Conservation (phyloP, 2,113 vertebrate species). For the Fulmarus glacialis region DNA sequence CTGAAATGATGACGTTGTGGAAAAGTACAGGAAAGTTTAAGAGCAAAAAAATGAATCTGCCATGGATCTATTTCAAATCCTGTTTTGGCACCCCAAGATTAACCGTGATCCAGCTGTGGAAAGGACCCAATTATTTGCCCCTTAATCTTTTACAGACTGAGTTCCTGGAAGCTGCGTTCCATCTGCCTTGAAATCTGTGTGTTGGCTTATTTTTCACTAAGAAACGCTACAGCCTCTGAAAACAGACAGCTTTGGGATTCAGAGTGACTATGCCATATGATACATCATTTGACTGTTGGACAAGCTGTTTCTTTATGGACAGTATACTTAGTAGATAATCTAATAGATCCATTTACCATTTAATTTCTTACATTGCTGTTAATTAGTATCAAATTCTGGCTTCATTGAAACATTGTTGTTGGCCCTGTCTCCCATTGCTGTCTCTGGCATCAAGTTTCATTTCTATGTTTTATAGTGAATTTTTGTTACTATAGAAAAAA, state of each 20-base stretch:
- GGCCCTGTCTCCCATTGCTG: neutral
- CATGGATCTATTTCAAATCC: neutral
- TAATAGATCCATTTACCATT: constrained; percentile 20
- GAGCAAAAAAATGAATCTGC: neutral
- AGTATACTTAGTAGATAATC: constrained; percentile 20
- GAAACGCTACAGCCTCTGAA: neutral
- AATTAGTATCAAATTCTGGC: constrained; percentile 26
- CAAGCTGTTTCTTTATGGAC: constrained; percentile 10
- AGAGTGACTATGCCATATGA: constrained; percentile 32
- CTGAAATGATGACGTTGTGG: neutral
- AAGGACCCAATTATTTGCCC: constrained; percentile 36
- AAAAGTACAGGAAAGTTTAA: constrained; percentile 34
- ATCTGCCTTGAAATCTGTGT: constrained; percentile 57
- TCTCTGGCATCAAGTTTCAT: neutral
- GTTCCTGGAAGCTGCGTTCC: constrained; percentile 22
- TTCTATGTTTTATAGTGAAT: neutral
- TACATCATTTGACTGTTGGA: constrained; percentile 21
- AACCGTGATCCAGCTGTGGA: constrained; percentile 48
- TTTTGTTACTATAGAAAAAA: neutral
- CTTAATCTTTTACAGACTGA: constrained; percentile 29
- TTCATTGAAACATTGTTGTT: neutral
- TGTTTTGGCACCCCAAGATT: constrained; percentile 28
- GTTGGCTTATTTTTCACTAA: constrained; percentile 32
- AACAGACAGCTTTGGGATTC: constrained; percentile 46
- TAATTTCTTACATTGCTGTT: constrained; percentile 21